phyloP scores from a whole-genome alignment of 2,113 vertebrate genomes.

The Scopus umbretta region DNA sequence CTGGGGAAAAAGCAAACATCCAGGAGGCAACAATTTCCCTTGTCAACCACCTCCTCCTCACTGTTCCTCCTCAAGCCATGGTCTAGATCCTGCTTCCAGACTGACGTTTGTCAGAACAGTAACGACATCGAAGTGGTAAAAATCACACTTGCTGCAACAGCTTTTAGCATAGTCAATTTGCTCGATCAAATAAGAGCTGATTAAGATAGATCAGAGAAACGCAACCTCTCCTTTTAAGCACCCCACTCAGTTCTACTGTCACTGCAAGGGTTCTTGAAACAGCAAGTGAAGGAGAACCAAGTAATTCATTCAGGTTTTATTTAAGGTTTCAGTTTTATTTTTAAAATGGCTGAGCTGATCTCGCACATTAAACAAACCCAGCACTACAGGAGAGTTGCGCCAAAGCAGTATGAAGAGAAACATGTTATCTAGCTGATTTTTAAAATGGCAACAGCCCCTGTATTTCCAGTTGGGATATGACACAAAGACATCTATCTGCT shows the following conservation, averaged over 20 bases:
- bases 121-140: not conserved
- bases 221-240: not conserved
- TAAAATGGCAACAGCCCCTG: not conserved
- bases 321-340: not conserved
- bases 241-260: not conserved
- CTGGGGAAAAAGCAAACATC: not conserved
- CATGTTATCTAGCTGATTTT: not conserved
- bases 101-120: not conserved
- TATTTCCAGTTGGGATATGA: not conserved
- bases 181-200: not conserved
- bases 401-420: not conserved
- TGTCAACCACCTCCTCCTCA: not conserved
- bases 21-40: not conserved
- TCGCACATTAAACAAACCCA: not conserved
- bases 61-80: not conserved
- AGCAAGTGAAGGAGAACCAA: not conserved
- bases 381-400: not conserved
- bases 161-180: not conserved
- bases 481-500: not conserved
- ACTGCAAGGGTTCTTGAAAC: not conserved
- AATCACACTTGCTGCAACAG: not conserved
- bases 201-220: not conserved
- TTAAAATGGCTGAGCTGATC: not conserved
- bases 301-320: not conserved
- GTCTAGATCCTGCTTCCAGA: not conserved